Conservation (phyloP, 2,113 vertebrate genomes). For the Tragulus kanchil region DNA sequence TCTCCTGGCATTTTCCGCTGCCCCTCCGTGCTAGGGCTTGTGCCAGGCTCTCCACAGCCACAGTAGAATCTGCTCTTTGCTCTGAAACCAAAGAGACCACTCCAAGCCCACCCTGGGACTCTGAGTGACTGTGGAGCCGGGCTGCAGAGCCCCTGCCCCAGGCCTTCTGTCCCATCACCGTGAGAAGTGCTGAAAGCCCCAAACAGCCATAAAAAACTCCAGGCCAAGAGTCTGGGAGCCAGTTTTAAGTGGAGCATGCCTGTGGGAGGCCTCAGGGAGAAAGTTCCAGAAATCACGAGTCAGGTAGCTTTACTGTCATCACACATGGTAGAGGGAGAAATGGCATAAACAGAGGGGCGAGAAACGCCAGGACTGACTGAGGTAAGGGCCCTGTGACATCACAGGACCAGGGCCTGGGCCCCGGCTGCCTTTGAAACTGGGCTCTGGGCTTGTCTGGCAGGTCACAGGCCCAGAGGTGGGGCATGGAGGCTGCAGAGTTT, state of each 20-base stretch:
- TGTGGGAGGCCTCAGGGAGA: background rate
- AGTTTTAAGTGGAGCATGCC: background rate
- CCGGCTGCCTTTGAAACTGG: background rate
- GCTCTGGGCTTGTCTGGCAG: background rate
- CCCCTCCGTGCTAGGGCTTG: background rate
- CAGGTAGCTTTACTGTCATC: background rate
- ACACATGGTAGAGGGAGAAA: background rate
- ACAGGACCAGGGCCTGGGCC: accelerated
- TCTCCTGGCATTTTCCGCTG: background rate
- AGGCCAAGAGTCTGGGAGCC: background rate
- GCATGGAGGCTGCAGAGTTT: background rate
- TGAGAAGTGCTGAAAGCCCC: background rate
- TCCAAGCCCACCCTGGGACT: background rate
- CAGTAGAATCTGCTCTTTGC: background rate
- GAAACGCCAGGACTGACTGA: background rate
- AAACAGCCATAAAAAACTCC: background rate
- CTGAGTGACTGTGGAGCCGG: background rate
- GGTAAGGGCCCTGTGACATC: accelerated
- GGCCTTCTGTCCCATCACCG: background rate
- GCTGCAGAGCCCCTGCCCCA: background rate
- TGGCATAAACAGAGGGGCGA: background rate
- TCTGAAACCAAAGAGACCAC: background rate
- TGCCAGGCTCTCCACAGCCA: background rate
- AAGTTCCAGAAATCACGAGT: background rate
- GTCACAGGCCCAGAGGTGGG: too few species aligned